Conservation (phyloP, 2,113 vertebrate species). For the Aldabrachelys gigantea region DNA sequence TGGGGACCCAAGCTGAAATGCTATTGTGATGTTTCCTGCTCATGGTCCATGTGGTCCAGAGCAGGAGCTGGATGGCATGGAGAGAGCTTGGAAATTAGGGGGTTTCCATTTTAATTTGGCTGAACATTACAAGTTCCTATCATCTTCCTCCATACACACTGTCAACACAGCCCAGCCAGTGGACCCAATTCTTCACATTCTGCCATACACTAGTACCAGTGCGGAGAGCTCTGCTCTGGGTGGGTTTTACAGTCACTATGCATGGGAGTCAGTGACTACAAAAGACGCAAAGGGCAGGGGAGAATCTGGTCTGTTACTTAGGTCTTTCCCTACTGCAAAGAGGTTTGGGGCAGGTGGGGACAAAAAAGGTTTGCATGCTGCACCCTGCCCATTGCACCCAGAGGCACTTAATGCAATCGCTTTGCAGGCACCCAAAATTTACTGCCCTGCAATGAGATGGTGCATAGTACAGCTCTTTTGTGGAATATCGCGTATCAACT, state of each 20-base stretch:
- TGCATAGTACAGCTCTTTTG: not conserved
- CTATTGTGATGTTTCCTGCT: not conserved
- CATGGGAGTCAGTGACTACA: not conserved
- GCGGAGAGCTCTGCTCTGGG: not conserved
- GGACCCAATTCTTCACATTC: too few relatives aligned
- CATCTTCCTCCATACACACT: too few relatives aligned
- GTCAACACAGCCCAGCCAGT: too few relatives aligned
- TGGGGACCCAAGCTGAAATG: not conserved
- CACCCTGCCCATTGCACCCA: not conserved
- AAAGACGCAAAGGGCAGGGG: not conserved
- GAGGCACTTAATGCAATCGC: too few relatives aligned
- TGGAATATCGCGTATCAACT: not conserved
- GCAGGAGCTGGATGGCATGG: too few relatives aligned
- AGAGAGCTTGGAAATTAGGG: too few relatives aligned
- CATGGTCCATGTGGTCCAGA: too few relatives aligned
- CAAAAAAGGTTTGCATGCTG: not conserved
- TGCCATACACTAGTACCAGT: not conserved
- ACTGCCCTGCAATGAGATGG: not conserved
- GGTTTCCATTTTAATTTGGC: too few relatives aligned
- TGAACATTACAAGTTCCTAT: too few relatives aligned
- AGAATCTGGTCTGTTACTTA: not conserved
- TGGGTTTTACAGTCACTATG: not conserved
- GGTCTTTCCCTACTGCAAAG: not conserved
- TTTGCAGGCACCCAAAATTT: not conserved
- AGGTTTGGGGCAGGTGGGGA: not conserved